Evolutionary conservation across 2,113 vertebrate genomes (phyloP).

Genomic region (Ophthalmolycus amberensis): DNA sequence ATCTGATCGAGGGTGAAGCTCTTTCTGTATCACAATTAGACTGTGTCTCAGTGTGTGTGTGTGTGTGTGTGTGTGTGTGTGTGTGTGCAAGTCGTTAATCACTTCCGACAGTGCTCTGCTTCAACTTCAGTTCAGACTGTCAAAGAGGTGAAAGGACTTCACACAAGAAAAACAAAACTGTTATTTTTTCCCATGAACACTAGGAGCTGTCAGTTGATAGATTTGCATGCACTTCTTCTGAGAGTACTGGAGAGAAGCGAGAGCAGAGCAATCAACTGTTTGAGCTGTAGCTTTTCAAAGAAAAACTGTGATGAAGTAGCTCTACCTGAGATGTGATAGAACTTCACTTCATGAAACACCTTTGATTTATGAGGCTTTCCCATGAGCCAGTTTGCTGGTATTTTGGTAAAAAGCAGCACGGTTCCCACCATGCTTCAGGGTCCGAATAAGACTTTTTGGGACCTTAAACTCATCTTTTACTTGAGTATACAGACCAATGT

Average conservation of each 20-base stretch:
- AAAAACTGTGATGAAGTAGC: conserved; percentile 54
- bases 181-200: conserved; percentile 45
- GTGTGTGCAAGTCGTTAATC: conserved; percentile 60
- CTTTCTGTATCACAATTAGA: conserved; percentile 6
- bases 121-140: conserved; percentile 55
- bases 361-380: conserved; percentile 64
- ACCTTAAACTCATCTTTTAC: background rate
- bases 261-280: conserved; percentile 36
- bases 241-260: conserved; percentile 1
- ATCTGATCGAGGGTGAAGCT: conserved; percentile 25
- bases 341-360: conserved; percentile 35
- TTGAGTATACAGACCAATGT: background rate
- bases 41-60: background rate
- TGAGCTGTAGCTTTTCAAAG: conserved; percentile 26
- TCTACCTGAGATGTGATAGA: conserved; percentile 45
- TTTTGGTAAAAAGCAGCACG: conserved; percentile 31
- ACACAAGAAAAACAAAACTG: conserved; percentile 23
- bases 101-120: conserved; percentile 51
- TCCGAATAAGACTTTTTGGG: conserved; percentile 7
- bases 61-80: conserved; percentile 20
- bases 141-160: conserved; percentile 44
- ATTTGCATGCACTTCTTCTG: conserved; percentile 43
- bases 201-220: conserved; percentile 15
- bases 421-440: conserved; percentile 27
- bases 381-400: conserved; percentile 34